Evolutionary conservation across 1,140 invertebrate genomes (phyloP).

Genomic region (Magallana angulata): DNA sequence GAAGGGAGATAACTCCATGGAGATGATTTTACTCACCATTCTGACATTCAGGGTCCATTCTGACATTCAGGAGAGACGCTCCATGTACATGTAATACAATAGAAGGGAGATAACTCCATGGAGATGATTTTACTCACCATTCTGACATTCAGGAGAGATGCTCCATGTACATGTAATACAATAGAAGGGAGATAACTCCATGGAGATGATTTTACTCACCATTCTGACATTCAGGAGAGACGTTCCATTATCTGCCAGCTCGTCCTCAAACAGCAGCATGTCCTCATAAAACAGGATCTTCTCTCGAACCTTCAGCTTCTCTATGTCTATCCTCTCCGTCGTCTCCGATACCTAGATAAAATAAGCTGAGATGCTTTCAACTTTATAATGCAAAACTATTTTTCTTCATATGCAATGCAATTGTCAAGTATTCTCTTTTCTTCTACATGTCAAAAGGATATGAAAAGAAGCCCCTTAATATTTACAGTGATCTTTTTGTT

Average conservation of each 20-base stretch:
- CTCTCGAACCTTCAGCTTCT: slow-evolving; percentile 93
- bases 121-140: slow-evolving; percentile 86
- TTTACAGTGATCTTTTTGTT: slow-evolving; percentile 56
- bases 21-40: too few relatives aligned
- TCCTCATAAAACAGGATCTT: slow-evolving; percentile 97
- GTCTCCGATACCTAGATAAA: slow-evolving; percentile 81
- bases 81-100: neutral
- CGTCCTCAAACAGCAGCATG: slow-evolving; percentile 97
- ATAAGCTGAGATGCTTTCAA: too few relatives aligned
- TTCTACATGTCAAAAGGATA: too few relatives aligned
- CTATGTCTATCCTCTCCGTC: slow-evolving; percentile 91
- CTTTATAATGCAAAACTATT: too few relatives aligned
- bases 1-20: too few relatives aligned
- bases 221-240: slow-evolving; percentile 95
- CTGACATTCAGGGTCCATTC: too few relatives aligned
- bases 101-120: neutral
- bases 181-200: neutral
- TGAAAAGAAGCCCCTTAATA: neutral
- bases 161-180: neutral
- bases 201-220: slow-evolving; percentile 83
- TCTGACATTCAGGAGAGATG: slow-evolving; percentile 87
- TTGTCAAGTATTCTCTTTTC: too few relatives aligned
- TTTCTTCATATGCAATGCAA: too few relatives aligned
- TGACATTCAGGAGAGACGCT: too few relatives aligned
- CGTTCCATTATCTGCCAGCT: slow-evolving; percentile 98